Evolutionary conservation across 2,113 vertebrate genomes (phyloP).

Genomic region (Marmota flaviventris): DNA sequence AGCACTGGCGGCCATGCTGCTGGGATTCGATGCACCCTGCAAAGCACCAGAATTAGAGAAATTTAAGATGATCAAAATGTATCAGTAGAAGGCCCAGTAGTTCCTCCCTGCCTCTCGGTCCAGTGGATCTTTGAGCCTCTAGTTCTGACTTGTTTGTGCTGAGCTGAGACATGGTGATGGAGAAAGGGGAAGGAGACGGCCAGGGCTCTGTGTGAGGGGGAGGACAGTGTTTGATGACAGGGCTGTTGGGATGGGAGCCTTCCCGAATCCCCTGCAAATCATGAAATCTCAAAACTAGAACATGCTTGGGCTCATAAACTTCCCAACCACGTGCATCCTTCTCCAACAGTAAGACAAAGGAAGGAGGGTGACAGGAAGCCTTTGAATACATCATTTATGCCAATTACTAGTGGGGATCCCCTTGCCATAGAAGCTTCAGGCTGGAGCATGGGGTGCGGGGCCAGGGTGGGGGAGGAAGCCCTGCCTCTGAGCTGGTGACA

Average conservation of each 20-base stretch:
- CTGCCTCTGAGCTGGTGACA: background rate
- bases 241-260: background rate
- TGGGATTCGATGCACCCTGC: background rate
- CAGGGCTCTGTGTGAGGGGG: background rate
- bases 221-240: background rate
- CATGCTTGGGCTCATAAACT: background rate
- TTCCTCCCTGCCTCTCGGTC: background rate
- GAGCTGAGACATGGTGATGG: background rate
- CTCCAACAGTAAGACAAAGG: background rate
- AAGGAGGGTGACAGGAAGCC: background rate
- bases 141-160: background rate
- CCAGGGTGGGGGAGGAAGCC: background rate
- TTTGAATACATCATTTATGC: background rate
- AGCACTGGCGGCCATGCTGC: background rate
- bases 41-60: background rate
- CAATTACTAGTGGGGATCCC: background rate
- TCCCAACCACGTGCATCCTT: background rate
- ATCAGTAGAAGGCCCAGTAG: background rate
- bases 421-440: background rate
- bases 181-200: no score
- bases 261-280: background rate
- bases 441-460: background rate
- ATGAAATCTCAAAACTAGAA: background rate
- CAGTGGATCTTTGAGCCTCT: background rate
- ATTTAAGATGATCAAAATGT: background rate